A percentile compares a stretch with the other conserved stretches of the same genome.
Evolutionary conservation across 2,113 vertebrate genomes (phyloP).

Genomic region (Lasiurus cinereus): DNA sequence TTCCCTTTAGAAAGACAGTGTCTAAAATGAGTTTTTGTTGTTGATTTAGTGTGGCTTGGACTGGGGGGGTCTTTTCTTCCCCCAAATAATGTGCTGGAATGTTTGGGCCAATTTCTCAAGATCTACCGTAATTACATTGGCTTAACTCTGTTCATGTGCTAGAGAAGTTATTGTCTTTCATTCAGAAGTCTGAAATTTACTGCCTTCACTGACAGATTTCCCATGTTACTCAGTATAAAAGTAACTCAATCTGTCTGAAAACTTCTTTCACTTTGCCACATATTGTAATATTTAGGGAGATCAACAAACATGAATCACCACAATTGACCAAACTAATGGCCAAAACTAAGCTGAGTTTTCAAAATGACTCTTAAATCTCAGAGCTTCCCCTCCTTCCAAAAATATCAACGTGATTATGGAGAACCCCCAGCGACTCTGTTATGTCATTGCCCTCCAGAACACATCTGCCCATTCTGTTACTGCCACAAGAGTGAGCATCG

Average conservation of each 20-base stretch:
- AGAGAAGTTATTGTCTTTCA: slow-evolving; percentile 49
- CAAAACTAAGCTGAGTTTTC: neutral
- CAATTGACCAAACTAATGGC: neutral
- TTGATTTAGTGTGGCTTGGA: slow-evolving; percentile 27
- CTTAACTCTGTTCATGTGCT: slow-evolving; percentile 48
- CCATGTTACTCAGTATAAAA: slow-evolving; percentile 39
- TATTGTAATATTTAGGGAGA: slow-evolving; percentile 58
- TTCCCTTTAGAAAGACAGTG: neutral
- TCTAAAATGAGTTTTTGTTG: neutral
- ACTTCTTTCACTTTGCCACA: neutral
- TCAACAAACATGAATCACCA: neutral
- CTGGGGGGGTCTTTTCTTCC: slow-evolving; percentile 53
- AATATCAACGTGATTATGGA: neutral
- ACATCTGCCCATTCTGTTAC: fast-evolving
- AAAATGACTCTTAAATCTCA: neutral
- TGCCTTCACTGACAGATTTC: slow-evolving; percentile 45
- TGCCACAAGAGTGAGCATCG: fast-evolving
- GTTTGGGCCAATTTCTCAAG: neutral
- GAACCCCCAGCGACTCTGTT: too few relatives aligned
- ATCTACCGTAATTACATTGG: neutral
- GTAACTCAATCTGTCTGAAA: slow-evolving; percentile 22
- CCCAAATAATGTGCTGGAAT: neutral
- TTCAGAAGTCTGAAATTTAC: slow-evolving; percentile 42
- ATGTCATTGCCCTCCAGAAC: fast-evolving
- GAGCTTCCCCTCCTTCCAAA: neutral